Evolutionary conservation across 2,113 vertebrate species (phyloP), one percentile per base, ranked within the genome.

Genomic region (Neotragus moschatus): DNA sequence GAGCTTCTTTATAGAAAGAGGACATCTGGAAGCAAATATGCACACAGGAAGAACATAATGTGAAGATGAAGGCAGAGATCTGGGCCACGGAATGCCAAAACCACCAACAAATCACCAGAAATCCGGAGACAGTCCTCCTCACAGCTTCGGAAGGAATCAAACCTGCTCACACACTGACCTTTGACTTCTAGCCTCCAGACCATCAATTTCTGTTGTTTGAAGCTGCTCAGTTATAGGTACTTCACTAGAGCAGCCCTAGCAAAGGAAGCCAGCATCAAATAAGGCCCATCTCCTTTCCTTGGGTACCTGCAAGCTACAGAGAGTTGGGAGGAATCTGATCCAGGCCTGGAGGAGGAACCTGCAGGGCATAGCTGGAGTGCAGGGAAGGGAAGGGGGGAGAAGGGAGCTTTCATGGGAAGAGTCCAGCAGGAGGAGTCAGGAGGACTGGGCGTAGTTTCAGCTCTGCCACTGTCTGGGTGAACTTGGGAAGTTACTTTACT

Each of bases 361-460:
- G 6, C n/a, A 21, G 5, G 7, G 2, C 6, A 12, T 23, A 14
- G 19, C 23, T 23, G 16, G 39, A 30, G 28, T 5, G 4, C 21
- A 15, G 19, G 7, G 43, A 25, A 56, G 10, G 1, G 0, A 2
- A 39, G 12, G 2, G 14, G 8, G 25, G 26, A 0, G 1, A 2
- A 21, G 55, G 25, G 36, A 61, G 66, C 25, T 9, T 39, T 3
- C 5, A 15, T 53, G 25, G 30, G 49, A 60, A n/a, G 39, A 88
- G 9, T 13, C 14, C 17, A 4, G 11, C 1, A 3, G 1, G 19
- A 14, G 16, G 13, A 36, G n/a, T 56, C 33, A 7, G 33, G 45
- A 49, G 33, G 15, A 10, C 56, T 10, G 19, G 39, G 25, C 11
- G 5, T 30, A 25, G 9, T 15, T 39, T 15, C 17, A 36, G 47